A percentile compares a stretch with the other conserved stretches of the same genome.
Conservation (phyloP, 2,113 vertebrate genomes). For the Danionella cerebrum region DNA sequence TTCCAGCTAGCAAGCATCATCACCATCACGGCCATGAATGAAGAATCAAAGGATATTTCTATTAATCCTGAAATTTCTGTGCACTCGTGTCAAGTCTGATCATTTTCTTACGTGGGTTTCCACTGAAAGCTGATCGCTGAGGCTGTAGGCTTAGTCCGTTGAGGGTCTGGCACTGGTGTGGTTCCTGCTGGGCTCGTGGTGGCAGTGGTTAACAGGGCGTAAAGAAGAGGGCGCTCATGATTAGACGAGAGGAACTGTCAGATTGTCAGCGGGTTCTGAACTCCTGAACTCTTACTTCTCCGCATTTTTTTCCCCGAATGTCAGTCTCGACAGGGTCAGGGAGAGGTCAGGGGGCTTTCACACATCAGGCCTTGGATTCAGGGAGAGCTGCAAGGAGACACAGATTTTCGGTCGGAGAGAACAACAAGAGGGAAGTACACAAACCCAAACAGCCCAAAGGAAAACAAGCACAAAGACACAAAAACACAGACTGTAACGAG, state of each 20-base stretch:
- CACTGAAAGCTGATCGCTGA: not conserved
- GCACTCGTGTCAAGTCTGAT: not conserved
- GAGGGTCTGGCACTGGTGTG: conserved; percentile 18
- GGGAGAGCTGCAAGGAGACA: conserved; percentile 44
- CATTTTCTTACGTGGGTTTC: not conserved
- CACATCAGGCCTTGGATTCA: conserved; percentile 48
- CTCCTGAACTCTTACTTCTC: conserved; percentile 47
- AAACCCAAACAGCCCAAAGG: conserved; percentile 13
- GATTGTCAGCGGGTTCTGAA: conserved; percentile 46
- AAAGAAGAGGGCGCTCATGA: conserved; percentile 42
- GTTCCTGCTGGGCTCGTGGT: conserved; percentile 22
- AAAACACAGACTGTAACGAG: not conserved
- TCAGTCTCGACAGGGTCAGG: conserved; percentile 50
- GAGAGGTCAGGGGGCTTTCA: conserved; percentile 44
- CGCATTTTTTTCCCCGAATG: conserved; percentile 39
- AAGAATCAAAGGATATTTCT: not conserved
- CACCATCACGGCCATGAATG: not conserved
- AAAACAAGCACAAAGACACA: not conserved
- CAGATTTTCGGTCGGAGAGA: conserved; percentile 38
- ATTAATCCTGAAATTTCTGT: conserved; percentile 10
- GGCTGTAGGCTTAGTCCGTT: not conserved
- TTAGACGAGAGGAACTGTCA: conserved; percentile 32
- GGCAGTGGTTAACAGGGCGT: conserved; percentile 39
- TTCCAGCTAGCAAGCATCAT: not conserved
- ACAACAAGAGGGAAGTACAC: conserved; percentile 22